Conservation (phyloP, 2,888 invertebrate genomes). For the Drosophila flavopinicola region DNA sequence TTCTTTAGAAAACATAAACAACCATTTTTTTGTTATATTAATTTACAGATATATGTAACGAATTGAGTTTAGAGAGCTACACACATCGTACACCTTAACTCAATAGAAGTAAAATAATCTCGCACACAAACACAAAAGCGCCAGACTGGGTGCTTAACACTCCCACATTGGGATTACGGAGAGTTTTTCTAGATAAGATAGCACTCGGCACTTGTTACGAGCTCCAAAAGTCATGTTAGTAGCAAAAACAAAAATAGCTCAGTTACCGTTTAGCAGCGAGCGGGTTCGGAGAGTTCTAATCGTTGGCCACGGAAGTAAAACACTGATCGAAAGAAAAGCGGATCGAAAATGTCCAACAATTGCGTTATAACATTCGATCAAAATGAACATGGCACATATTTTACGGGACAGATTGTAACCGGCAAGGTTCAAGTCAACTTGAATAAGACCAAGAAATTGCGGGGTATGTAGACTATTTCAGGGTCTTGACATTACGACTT, state of each 20-base stretch:
- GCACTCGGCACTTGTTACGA: constrained; percentile 8
- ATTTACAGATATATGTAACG: no score
- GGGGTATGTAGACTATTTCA: constrained; percentile 68
- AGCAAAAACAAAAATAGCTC: constrained; percentile 11
- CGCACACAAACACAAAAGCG: background rate
- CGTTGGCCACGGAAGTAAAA: background rate
- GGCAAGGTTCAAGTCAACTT: constrained; percentile 81
- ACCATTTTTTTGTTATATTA: no score
- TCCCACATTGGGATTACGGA: constrained; percentile 29
- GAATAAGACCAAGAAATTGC: constrained; percentile 80
- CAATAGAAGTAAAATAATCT: background rate
- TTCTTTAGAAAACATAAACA: no score
- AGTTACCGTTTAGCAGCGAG: constrained; percentile 55
- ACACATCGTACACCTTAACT: no score
- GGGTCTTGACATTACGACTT: background rate
- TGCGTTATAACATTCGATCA: constrained; percentile 85
- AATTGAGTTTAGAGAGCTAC: no score
- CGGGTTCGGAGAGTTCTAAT: constrained; percentile 40
- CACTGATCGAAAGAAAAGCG: background rate
- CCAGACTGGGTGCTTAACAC: constrained; percentile 1
- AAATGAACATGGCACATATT: constrained; percentile 87
- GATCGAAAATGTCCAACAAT: constrained; percentile 70
- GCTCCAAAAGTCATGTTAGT: constrained; percentile 20
- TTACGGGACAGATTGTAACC: constrained; percentile 81
- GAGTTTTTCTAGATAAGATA: constrained; percentile 43